Base-by-base conservation (phyloP, 2,113 vertebrate species). In the Tinamus guttatus region DNA sequence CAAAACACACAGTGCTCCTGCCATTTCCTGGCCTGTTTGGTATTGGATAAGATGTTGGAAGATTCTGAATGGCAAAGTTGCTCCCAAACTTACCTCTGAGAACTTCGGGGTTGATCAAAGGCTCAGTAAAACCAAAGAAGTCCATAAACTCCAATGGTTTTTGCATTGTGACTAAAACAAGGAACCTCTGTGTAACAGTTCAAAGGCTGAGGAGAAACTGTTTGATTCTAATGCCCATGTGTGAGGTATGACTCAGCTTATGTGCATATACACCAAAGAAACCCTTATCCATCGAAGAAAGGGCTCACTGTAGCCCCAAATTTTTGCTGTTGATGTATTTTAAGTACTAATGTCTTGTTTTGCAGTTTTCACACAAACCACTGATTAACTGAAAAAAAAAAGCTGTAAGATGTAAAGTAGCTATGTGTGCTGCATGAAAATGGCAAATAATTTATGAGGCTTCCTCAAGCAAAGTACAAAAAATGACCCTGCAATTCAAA, bases 381-480 rank as follows among this genome's bases (percentile, higher is more conserved):
- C 5, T 34, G 58, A 56, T 70, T 47, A 38, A 56, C 9, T 21
- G 25, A 51, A 15, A 64, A 89, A 7, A 41, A 3, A 38, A 59
- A 89, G 28, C 38, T 1, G 1, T 41, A 88, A 91, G 84, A 96
- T 65, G 74, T 85, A 94, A 96, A 62, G 69, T 90, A 92, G 92
- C 63, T 95, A 18, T 13, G 36, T 6, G 49, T 36, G 75, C 52
- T 94, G 91, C 90, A 94, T 97, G 98, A 91, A 92, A 89, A 98
- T 34, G 91, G 88, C 96, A 98, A 96, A 91, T 13, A 87, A 86
- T 64, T 91, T 63, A 34, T 94, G 89, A n/a, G 88, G 76, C 91
- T 95, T 96, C 92, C 89, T 94, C 82, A 84, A 97, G 96, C 80
- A 90, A 90, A 93, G 87, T 94, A 90, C 68, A 85, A 49, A 94